Base-by-base conservation (phyloP, 1,140 invertebrate genomes). In the Pteromalus puparum region DNA sequence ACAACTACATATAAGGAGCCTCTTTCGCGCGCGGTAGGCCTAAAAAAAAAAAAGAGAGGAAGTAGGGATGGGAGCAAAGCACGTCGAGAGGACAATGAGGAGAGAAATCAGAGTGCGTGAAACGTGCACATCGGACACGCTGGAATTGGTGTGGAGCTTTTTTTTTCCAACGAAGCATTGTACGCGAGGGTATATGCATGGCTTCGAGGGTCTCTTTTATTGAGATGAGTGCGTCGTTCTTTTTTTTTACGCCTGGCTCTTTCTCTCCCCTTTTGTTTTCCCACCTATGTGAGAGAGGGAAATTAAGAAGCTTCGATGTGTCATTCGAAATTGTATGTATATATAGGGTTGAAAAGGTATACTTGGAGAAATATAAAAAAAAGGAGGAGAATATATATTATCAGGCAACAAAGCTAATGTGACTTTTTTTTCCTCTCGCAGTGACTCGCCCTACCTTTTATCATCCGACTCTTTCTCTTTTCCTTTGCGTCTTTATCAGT, bases 191-290 rank as follows among this genome's bases (percentile, higher is more conserved):
- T 18, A 18, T 53, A 15, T 53, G 34, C 12, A 82, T 74, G 53
- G 70, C 13, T 82, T 82, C 28, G 72, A 75, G 48, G 72, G 68
- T 61, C 67, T 75, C 81, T 75, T 82, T 82, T 82, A 74, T 75
- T 18, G 72, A 48, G 70, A 73, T 34, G 70, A 81, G 80, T 81
- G 70, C 46, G n/a, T 30, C 7, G 28, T 12, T 28, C 67, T 75
- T 70, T 30, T 30, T 30, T 34, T 34, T 34, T 34, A 1, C 15
- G 18, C 26, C 48, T 10, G n/a, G n/a, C n/a, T n/a, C n/a, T n/a
- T n/a, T n/a, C n/a, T n/a, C n/a, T n/a, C n/a, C n/a, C n/a, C 28
- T 73, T 82, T 75, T 65, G 30, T 82, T 74, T 42, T 42, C 24
- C 46, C 18, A 46, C 42, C 24, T 24, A 42, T 18, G 70, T 34